Percentiles rank a stretch among this genome's conserved stretches.
Conservation (phyloP, 2,888 invertebrate species). For the Eristalinus aeneus region DNA sequence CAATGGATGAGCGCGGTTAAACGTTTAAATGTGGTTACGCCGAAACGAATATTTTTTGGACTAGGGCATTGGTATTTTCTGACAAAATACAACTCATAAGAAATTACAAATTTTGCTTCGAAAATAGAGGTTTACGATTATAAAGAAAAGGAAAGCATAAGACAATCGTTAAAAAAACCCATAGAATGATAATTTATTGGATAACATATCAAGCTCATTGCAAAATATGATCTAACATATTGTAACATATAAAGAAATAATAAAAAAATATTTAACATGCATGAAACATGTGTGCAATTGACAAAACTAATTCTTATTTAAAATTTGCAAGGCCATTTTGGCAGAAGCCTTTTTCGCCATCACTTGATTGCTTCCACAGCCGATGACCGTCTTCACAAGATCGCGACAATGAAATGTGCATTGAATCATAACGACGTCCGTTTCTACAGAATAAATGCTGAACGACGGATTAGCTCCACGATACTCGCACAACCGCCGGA, state of each 20-base stretch:
- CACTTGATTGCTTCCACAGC: constrained; percentile 86
- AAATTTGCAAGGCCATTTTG: constrained; percentile 86
- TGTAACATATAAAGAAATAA: neutral
- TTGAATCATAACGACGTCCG: constrained; percentile 83
- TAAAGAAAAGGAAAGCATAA: too few relatives aligned
- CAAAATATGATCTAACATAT: too few relatives aligned
- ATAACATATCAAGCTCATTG: too few relatives aligned
- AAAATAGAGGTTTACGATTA: too few relatives aligned
- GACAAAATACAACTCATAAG: too few relatives aligned
- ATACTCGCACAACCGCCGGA: constrained; percentile 92
- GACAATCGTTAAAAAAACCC: too few relatives aligned
- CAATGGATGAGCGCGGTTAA: too few relatives aligned
- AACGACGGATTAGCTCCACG: constrained; percentile 89
- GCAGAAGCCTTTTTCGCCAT: constrained; percentile 90
- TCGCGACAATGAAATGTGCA: constrained; percentile 85
- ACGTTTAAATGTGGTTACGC: too few relatives aligned
- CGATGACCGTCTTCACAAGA: constrained; percentile 83
- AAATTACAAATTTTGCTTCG: too few relatives aligned
- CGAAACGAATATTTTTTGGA: too few relatives aligned
- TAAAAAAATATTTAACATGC: neutral
- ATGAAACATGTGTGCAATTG: neutral
- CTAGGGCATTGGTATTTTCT: too few relatives aligned
- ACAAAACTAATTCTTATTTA: constrained; percentile 44
- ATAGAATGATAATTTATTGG: too few relatives aligned
- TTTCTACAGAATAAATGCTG: constrained; percentile 75